These are phyloP conservation scores for Macrophya alboannulata DNA, from an alignment of 2,888 invertebrate genomes.

Conservation along the genomic window DNA sequence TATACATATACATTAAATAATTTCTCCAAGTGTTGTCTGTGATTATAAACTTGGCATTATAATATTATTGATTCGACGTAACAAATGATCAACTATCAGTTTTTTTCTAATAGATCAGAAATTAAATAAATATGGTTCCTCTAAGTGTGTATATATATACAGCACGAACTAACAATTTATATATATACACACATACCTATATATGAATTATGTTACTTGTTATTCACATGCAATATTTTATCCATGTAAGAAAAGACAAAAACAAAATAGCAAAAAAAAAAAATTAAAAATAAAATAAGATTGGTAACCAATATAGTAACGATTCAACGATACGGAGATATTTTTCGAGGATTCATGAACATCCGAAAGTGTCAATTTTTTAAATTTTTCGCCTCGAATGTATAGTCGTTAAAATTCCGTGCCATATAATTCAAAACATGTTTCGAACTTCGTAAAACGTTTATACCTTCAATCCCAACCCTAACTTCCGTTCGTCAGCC, in stretches of 20 bases:
- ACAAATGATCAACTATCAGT: neutral
- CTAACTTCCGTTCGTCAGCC: neutral
- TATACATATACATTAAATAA: neutral
- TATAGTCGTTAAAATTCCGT: conserved; percentile 20
- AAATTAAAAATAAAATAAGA: too few species aligned
- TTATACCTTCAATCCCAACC: neutral
- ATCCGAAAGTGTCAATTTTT: neutral
- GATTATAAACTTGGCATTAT: conserved; percentile 31
- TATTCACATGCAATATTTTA: conserved; percentile 39
- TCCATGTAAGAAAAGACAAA: conserved; percentile 4
- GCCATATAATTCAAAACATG: conserved; percentile 22
- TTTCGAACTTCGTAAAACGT: neutral
- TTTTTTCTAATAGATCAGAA: conserved; percentile 4
- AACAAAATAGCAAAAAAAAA: too few species aligned
- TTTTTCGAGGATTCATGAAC: neutral
- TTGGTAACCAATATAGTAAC: neutral
- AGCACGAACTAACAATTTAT: conserved; percentile 34
- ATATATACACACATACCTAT: neutral
- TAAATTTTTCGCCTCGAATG: neutral
- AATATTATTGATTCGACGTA: neutral
- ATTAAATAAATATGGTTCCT: conserved; percentile 16
- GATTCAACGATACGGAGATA: conserved; percentile 29
- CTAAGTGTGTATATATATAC: neutral
- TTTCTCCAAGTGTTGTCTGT: conserved; percentile 25
- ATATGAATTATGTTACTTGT: conserved; percentile 34